These are phyloP conservation scores for Scaptomyza parva DNA, from an alignment of 2,888 invertebrate genomes.

Conservation along the genomic window DNA sequence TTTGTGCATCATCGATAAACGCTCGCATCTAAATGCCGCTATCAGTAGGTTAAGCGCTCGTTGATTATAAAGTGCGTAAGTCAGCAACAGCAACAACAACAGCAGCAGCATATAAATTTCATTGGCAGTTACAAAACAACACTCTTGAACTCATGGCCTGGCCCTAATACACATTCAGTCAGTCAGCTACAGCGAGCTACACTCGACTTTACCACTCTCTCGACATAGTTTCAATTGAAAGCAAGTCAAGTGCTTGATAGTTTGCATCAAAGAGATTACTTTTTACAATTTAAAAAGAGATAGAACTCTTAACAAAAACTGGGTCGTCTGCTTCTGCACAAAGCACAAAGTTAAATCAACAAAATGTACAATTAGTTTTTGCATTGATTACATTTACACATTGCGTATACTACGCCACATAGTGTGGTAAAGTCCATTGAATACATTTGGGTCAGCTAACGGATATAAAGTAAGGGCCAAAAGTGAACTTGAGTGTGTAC, in stretches of 20 bases:
- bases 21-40: constrained; percentile 61
- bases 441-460: neutral
- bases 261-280: constrained; percentile 33
- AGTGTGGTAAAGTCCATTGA: neutral
- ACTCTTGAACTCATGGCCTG: constrained; percentile 6
- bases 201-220: constrained; percentile 7
- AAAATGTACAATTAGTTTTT: constrained; percentile 29
- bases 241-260: constrained; percentile 14
- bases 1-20: constrained; percentile 56
- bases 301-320: constrained; percentile 15
- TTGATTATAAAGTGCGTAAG: constrained; percentile 74
- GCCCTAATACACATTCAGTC: constrained; percentile 1
- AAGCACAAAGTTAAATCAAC: constrained; percentile 17
- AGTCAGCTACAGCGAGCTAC: constrained; percentile 35
- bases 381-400: constrained; percentile 22
- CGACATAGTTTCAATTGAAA: constrained; percentile 13
- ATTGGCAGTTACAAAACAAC: constrained; percentile 42
- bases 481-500: constrained; percentile 62
- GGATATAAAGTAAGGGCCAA: constrained; percentile 16
- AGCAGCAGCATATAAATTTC: constrained; percentile 64
- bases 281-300: constrained; percentile 6
- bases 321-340: constrained; percentile 31
- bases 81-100: too few species aligned
- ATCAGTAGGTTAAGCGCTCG: constrained; percentile 63
- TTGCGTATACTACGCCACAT: constrained; percentile 38